A percentile compares a stretch with the other conserved stretches of the same genome.
phyloP scores from a whole-genome alignment of 30 jellyfish, hydroid and myxozoan species.

The Aurelia coerulea region DNA sequence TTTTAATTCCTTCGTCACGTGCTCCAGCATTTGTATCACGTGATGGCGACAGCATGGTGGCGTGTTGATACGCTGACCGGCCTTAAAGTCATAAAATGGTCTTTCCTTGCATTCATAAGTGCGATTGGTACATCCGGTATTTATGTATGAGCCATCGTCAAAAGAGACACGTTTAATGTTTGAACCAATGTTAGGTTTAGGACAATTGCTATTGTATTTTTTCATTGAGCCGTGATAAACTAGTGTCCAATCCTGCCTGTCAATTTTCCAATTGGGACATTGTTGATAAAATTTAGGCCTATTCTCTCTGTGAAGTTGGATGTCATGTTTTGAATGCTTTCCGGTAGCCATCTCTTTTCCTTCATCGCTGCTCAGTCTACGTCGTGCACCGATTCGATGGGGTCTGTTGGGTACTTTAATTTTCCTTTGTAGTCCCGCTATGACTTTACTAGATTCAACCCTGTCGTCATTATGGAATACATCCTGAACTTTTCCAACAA shows the following conservation, averaged over 20 bases:
- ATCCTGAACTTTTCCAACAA: no score
- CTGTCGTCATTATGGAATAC: no score
- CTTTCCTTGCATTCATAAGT: slow-evolving; percentile 78
- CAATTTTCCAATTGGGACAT: slow-evolving; percentile 39
- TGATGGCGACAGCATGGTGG: slow-evolving; percentile 97
- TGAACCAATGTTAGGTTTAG: slow-evolving; percentile 20
- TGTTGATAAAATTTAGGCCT: background rate
- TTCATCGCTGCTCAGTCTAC: no score
- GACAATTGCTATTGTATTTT: slow-evolving; percentile 7
- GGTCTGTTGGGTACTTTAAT: no score
- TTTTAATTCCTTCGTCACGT: slow-evolving; percentile 43
- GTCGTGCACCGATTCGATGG: no score
- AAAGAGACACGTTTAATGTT: slow-evolving; percentile 53
- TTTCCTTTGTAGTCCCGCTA: no score
- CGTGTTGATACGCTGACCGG: slow-evolving; percentile 66
- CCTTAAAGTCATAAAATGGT: slow-evolving; percentile 59
- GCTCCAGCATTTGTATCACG: slow-evolving; percentile 60
- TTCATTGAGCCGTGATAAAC: slow-evolving; percentile 10
- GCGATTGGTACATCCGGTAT: slow-evolving; percentile 72
- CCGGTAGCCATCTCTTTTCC: background rate
- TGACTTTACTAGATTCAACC: no score
- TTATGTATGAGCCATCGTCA: slow-evolving; percentile 40
- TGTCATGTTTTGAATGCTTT: background rate
- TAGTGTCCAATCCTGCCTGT: slow-evolving; percentile 47
- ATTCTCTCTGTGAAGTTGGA: background rate